phyloP scores from a whole-genome alignment of 92 coral and sea anemone species.

The Galaxea fascicularis region DNA sequence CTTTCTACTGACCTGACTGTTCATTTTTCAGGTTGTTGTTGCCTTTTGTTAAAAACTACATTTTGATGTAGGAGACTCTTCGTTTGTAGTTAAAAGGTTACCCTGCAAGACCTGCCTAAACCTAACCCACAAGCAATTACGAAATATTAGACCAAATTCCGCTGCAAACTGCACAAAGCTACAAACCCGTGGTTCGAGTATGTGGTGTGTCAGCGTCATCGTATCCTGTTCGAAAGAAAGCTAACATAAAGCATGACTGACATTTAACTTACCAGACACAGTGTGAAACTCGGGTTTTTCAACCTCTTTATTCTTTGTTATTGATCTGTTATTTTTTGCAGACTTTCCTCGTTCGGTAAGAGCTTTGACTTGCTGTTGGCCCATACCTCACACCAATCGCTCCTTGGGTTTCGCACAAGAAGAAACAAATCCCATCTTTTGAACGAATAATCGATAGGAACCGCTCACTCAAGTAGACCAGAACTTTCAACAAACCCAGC shows the following conservation, averaged over 20 bases:
- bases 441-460: not conserved
- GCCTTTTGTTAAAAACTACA: not conserved
- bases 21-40: conserved; percentile 6
- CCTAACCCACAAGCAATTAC: not conserved
- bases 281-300: conserved; percentile 43
- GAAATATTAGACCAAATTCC: conserved; percentile 39
- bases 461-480: conserved; percentile 11
- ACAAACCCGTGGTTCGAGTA: conserved; percentile 4
- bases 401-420: conserved; percentile 8
- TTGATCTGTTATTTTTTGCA: conserved; percentile 15
- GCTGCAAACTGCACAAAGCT: conserved; percentile 17
- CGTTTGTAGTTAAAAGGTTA: not conserved
- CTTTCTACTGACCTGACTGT: not conserved
- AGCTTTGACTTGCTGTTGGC: conserved; percentile 54
- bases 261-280: conserved; percentile 19
- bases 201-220: conserved; percentile 3
- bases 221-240: conserved; percentile 2
- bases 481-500: not conserved
- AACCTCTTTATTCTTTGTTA: conserved; percentile 30
- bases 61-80: not conserved
- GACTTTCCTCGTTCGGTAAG: conserved; percentile 43
- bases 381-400: conserved; percentile 34
- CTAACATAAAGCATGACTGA: not conserved
- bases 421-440: conserved; percentile 20
- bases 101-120: not conserved